A percentile compares a stretch with the other conserved stretches of the same genome.
Evolutionary conservation across 2,888 invertebrate species (phyloP).

Genomic region (Taenaris catops): DNA sequence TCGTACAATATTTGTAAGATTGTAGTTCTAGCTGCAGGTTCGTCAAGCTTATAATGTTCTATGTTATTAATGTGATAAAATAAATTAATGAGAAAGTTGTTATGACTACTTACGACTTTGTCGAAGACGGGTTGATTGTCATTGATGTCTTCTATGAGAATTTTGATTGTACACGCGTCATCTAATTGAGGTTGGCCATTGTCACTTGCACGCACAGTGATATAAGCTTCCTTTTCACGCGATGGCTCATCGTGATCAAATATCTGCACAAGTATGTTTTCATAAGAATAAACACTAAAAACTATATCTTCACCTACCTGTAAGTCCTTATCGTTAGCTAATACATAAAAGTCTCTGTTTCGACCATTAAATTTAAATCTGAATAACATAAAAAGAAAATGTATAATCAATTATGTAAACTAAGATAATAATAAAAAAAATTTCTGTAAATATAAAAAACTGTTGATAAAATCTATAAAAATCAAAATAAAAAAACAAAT

Average conservation of each 20-base stretch:
- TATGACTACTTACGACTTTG: slow-evolving; percentile 83
- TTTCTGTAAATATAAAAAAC: too few species aligned
- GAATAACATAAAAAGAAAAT: too few species aligned
- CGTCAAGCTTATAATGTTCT: slow-evolving; percentile 15
- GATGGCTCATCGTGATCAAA: slow-evolving; percentile 96
- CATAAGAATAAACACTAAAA: slow-evolving; percentile 8
- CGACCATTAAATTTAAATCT: too few species aligned
- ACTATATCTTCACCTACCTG: slow-evolving; percentile 21
- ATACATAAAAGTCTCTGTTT: too few species aligned
- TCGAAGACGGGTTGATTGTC: slow-evolving; percentile 93
- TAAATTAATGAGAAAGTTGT: not conserved
- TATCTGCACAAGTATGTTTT: slow-evolving; percentile 55
- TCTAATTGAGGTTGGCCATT: slow-evolving; percentile 94
- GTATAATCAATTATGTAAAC: too few species aligned
- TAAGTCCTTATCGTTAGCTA: slow-evolving; percentile 13
- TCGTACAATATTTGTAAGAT: too few species aligned
- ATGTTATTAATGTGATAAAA: slow-evolving; percentile 6
- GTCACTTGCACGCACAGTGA: slow-evolving; percentile 95
- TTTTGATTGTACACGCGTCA: slow-evolving; percentile 96
- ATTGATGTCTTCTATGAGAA: slow-evolving; percentile 94
- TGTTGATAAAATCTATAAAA: slow-evolving; percentile 6
- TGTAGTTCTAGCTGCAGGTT: slow-evolving; percentile 12
- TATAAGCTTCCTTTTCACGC: slow-evolving; percentile 89
- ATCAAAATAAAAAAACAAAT: too few species aligned
- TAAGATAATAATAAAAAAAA: too few species aligned